A percentile compares a stretch with the other conserved stretches of the same genome.
Conservation (phyloP, 1,140 invertebrate species). For the Gonatopus flavifemur region DNA sequence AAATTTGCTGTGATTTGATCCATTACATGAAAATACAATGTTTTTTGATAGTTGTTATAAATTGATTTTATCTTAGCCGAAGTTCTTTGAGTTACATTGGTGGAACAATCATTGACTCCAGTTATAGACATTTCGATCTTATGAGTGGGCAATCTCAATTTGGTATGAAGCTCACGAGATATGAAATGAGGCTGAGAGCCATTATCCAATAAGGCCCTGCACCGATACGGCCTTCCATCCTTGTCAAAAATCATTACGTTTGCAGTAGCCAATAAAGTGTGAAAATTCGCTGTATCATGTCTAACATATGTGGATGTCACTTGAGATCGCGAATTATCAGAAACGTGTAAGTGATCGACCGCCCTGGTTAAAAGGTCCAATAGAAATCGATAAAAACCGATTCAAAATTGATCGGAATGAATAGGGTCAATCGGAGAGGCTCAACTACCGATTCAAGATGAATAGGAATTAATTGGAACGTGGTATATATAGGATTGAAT, state of each 20-base stretch:
- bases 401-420: too few species aligned
- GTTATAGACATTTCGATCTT: constrained; percentile 3
- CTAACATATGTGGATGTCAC: too few species aligned
- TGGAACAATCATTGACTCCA: constrained; percentile 13
- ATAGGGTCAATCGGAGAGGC: too few species aligned
- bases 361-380: too few species aligned
- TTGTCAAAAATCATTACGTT: constrained; percentile 11
- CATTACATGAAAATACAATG: constrained; percentile 16
- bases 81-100: too few species aligned
- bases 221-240: constrained; percentile 7
- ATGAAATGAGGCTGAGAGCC: constrained; percentile 24
- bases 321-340: too few species aligned
- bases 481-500: too few species aligned
- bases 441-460: too few species aligned
- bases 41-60: constrained; percentile 4
- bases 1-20: too few species aligned
- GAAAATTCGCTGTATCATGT: too few species aligned
- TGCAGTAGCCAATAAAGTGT: constrained; percentile 21
- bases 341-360: neutral
- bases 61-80: constrained; percentile 17
- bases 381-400: too few species aligned
- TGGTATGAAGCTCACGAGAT: constrained; percentile 7
- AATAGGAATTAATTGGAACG: too few species aligned
- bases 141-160: constrained; percentile 5
- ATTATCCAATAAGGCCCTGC: constrained; percentile 18